Conservation (phyloP, 2,888 invertebrate species). For the Graphium colonna region DNA sequence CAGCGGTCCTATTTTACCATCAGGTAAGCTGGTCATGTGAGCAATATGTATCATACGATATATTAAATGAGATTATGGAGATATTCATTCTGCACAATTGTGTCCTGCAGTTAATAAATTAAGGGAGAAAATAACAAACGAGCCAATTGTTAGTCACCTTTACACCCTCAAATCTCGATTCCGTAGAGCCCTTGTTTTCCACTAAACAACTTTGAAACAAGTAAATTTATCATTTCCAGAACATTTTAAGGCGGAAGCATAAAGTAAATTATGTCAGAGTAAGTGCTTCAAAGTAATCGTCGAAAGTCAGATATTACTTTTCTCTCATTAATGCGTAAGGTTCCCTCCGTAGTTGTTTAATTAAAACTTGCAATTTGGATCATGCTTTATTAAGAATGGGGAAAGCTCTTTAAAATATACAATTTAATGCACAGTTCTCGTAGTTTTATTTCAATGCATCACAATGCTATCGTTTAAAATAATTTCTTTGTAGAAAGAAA, state of each 20-base stretch:
- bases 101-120: no score
- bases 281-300: not conserved
- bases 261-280: not conserved
- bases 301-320: not conserved
- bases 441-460: no score
- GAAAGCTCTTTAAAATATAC: no score
- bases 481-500: no score
- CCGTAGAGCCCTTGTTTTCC: not conserved
- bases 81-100: no score
- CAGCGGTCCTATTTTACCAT: no score
- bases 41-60: no score
- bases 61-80: no score
- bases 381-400: not conserved
- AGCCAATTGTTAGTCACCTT: not conserved
- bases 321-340: not conserved
- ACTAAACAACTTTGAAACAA: not conserved
- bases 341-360: not conserved
- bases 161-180: slow-evolving; percentile 2
- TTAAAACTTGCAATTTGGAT: not conserved
- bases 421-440: no score
- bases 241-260: not conserved
- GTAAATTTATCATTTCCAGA: not conserved
- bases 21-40: no score
- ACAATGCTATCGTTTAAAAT: no score
- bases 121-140: not conserved